Evolutionary conservation across 2,113 vertebrate genomes (phyloP).

Genomic region (Aspiorhynchus laticeps): DNA sequence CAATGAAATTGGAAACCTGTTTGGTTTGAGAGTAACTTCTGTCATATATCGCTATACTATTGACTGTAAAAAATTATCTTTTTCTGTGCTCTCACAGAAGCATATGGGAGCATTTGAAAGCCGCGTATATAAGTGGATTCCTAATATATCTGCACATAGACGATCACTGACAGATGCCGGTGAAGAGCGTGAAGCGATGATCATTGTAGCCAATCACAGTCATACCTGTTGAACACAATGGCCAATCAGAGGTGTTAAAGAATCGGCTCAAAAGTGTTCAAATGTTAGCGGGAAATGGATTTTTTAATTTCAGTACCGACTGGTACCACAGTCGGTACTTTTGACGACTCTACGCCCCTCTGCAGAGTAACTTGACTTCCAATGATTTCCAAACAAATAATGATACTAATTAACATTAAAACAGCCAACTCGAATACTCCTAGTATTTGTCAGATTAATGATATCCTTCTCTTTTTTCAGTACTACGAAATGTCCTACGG

Average conservation of each 20-base stretch:
- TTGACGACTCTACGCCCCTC: too few relatives aligned
- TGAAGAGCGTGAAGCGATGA: too few relatives aligned
- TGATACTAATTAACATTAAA: background rate
- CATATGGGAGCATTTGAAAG: too few relatives aligned
- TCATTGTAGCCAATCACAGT: too few relatives aligned
- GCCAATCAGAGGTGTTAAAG: background rate
- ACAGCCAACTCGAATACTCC: background rate
- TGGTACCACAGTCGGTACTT: too few relatives aligned
- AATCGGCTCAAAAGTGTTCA: background rate
- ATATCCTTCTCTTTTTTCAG: slow-evolving; percentile 71
- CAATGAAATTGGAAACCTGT: background rate
- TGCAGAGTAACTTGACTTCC: background rate
- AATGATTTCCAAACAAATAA: background rate
- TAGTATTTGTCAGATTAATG: background rate
- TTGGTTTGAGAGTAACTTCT: background rate
- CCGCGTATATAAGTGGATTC: too few relatives aligned
- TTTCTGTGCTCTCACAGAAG: too few relatives aligned
- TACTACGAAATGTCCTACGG: slow-evolving; percentile 99
- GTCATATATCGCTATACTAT: background rate
- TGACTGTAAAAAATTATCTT: too few relatives aligned
- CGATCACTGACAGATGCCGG: too few relatives aligned
- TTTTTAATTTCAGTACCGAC: background rate
- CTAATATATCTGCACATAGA: too few relatives aligned
- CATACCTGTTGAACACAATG: background rate
- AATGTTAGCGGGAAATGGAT: background rate